These are phyloP conservation scores for Hipposideros armiger DNA, from an alignment of 2,113 vertebrate genomes.

Conservation along the genomic window DNA sequence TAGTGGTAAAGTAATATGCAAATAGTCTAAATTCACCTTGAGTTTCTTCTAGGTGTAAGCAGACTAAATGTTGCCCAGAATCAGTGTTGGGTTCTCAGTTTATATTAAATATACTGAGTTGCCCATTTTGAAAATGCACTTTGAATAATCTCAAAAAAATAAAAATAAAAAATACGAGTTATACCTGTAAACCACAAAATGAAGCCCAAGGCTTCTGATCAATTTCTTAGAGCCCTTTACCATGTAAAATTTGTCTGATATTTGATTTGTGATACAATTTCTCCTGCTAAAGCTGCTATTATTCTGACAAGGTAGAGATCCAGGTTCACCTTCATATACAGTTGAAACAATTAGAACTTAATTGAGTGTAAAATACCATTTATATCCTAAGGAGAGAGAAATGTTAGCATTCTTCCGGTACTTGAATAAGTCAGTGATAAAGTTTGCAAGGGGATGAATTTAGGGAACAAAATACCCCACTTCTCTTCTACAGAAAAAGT, in stretches of 20 bases:
- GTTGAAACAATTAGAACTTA: constrained; percentile 83
- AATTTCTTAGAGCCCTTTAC: constrained; percentile 86
- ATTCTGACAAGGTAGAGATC: constrained; percentile 87
- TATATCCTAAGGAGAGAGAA: constrained; percentile 81
- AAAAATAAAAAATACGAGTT: constrained; percentile 68
- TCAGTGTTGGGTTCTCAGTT: constrained; percentile 86
- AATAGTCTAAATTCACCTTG: constrained; percentile 86
- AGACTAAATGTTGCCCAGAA: constrained; percentile 84
- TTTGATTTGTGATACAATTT: constrained; percentile 87
- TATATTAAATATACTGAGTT: constrained; percentile 87
- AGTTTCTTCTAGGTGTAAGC: constrained; percentile 86
- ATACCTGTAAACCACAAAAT: constrained; percentile 83
- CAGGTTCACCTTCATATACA: constrained; percentile 80
- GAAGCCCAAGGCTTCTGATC: constrained; percentile 84
- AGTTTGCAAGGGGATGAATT: constrained; percentile 85
- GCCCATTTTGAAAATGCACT: constrained; percentile 89
- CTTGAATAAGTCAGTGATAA: constrained; percentile 84
- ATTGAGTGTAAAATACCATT: constrained; percentile 75
- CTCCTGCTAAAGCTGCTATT: constrained; percentile 90
- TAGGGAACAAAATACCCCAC: constrained; percentile 57
- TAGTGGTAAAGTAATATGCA: constrained; percentile 86
- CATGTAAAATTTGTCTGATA: constrained; percentile 84
- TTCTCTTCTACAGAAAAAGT: constrained; percentile 71
- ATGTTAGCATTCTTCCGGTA: constrained; percentile 83
- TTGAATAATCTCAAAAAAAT: constrained; percentile 85